Evolutionary conservation across 1,140 invertebrate genomes (phyloP).

Genomic region (Drosophila subobscura): DNA sequence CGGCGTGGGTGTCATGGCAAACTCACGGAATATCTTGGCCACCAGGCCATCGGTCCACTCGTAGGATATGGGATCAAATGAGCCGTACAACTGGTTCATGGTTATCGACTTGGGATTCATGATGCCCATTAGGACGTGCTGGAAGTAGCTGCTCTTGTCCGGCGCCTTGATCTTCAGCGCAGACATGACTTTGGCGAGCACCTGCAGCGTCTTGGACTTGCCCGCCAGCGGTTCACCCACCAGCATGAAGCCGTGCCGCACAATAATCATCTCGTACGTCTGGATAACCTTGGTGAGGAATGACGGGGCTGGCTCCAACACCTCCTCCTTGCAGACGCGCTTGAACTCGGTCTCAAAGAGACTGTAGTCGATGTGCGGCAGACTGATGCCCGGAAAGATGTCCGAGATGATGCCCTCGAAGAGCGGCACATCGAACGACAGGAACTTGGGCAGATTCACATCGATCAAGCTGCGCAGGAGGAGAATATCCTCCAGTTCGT

Average conservation of each 20-base stretch:
- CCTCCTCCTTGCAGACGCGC: conserved; percentile 85
- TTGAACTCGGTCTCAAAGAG: conserved; percentile 86
- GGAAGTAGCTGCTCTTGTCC: conserved; percentile 84
- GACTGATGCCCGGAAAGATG: conserved; percentile 91
- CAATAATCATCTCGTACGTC: conserved; percentile 92
- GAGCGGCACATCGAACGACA: conserved; percentile 93
- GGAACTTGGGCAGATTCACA: conserved; percentile 97
- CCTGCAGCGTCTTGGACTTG: conserved; percentile 87
- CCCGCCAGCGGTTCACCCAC: conserved; percentile 91
- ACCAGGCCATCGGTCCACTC: conserved; percentile 96
- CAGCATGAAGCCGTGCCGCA: conserved; percentile 93
- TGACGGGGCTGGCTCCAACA: conserved; percentile 89
- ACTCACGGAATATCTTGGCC: conserved; percentile 89
- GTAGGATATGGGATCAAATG: conserved; percentile 94
- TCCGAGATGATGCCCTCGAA: conserved; percentile 96
- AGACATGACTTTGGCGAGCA: conserved; percentile 89
- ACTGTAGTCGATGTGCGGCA: conserved; percentile 90
- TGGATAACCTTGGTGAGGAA: conserved; percentile 91
- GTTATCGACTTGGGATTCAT: conserved; percentile 97
- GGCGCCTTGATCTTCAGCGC: conserved; percentile 87
- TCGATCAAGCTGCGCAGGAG: conserved; percentile 94
- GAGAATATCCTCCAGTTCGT: conserved; percentile 91
- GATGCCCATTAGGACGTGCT: conserved; percentile 89
- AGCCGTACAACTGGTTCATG: conserved; percentile 95
- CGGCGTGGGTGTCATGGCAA: conserved; percentile 87